Percentiles rank a stretch among this genome's conserved stretches.
Conservation (phyloP, 2,888 invertebrate genomes). For the Lymantria dispar region DNA sequence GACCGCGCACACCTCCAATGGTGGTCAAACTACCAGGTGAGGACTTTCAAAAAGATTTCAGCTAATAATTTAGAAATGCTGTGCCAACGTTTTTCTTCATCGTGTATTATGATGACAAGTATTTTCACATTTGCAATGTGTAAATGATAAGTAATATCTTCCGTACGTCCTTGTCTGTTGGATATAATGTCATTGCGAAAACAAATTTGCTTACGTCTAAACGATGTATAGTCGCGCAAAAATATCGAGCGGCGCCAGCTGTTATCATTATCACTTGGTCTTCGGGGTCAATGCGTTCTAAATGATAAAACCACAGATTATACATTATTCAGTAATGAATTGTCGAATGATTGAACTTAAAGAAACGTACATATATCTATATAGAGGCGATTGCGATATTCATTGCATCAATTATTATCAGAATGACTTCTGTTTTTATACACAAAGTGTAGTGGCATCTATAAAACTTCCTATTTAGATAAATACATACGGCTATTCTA, state of each 20-base stretch:
- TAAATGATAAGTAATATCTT: background rate
- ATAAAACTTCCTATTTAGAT: too few relatives aligned
- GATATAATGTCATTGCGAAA: constrained; percentile 17
- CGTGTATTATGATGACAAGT: background rate
- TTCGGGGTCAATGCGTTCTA: constrained; percentile 49
- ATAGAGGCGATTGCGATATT: too few relatives aligned
- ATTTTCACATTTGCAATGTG: background rate
- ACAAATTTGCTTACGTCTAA: constrained; percentile 38
- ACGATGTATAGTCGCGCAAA: constrained; percentile 36
- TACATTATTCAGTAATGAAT: constrained; percentile 31
- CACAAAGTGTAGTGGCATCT: too few relatives aligned
- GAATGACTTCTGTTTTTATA: too few relatives aligned
- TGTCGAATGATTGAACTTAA: constrained; percentile 31
- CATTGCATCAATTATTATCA: too few relatives aligned
- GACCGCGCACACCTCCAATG: constrained; percentile 74
- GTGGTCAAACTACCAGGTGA: constrained; percentile 81
- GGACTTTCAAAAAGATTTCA: constrained; percentile 21
- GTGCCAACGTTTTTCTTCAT: background rate
- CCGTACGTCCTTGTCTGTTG: constrained; percentile 10
- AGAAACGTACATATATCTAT: too few relatives aligned
- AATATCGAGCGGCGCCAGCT: constrained; percentile 51
- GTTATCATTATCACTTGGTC: constrained; percentile 45
- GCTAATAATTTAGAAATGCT: background rate
- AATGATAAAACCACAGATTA: constrained; percentile 40
- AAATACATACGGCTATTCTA: too few relatives aligned